Conservation (phyloP, 2,888 invertebrate genomes). For the Himalopsyche anomala region DNA sequence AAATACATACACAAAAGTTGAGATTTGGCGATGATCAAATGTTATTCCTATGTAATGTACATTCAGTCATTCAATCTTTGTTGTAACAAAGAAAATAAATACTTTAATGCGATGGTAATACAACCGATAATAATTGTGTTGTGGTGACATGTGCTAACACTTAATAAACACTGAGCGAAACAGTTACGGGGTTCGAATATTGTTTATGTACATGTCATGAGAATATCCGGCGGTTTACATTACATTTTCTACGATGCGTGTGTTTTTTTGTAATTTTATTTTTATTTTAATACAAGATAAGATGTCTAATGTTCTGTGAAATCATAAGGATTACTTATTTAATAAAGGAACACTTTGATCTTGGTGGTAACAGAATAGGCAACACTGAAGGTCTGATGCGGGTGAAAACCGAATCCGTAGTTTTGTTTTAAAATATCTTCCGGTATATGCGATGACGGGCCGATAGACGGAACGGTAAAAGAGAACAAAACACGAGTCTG, state of each 20-base stretch:
- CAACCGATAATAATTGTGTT: constrained; percentile 52
- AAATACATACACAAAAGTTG: constrained; percentile 64
- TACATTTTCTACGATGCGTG: constrained; percentile 53
- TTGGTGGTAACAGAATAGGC: constrained; percentile 64
- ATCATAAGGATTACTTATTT: constrained; percentile 60
- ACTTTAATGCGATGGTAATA: constrained; percentile 53
- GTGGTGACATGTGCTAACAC: constrained; percentile 50
- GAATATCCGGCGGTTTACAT: constrained; percentile 51
- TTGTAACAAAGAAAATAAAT: constrained; percentile 64
- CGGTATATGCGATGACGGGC: constrained; percentile 3
- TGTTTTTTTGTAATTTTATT: constrained; percentile 31
- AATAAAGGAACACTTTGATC: constrained; percentile 65
- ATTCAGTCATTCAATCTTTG: constrained; percentile 66
- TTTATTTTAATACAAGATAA: constrained; percentile 49
- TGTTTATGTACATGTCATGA: constrained; percentile 47
- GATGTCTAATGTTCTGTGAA: constrained; percentile 57
- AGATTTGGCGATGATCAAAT: constrained; percentile 66
- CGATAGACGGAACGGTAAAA: neutral
- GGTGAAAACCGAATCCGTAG: neutral
- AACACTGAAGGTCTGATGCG: constrained; percentile 52
- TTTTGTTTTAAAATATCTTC: constrained; percentile 32
- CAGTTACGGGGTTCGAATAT: constrained; percentile 45
- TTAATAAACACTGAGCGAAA: constrained; percentile 45
- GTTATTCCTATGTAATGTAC: constrained; percentile 66
- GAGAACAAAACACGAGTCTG: neutral